Percentiles rank a stretch among this genome's conserved stretches.
These are phyloP conservation scores for Tragulus kanchil DNA, from an alignment of 2,113 vertebrate species.

Conservation along the genomic window DNA sequence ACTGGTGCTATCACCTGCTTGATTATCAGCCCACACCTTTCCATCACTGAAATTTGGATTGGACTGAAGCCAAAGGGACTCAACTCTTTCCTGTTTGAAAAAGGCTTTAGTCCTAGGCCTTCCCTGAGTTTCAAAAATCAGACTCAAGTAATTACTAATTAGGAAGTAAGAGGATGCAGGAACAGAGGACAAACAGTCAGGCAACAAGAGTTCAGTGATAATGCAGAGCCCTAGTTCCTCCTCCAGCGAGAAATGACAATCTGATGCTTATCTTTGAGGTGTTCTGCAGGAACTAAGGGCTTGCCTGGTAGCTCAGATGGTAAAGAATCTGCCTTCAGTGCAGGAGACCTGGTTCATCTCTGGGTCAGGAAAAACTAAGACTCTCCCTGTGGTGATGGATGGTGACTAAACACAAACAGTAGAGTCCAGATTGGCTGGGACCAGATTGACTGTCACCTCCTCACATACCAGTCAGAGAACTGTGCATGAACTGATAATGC, in stretches of 20 bases:
- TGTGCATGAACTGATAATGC: not conserved
- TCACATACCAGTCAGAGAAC: not conserved
- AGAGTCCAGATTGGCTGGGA: not conserved
- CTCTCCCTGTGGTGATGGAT: not conserved
- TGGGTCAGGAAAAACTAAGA: not conserved
- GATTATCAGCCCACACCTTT: not conserved
- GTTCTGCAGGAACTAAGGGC: not conserved
- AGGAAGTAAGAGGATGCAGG: too few species aligned
- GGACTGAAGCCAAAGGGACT: not conserved
- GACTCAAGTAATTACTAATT: not conserved
- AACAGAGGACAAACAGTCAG: too few species aligned
- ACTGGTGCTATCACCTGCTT: not conserved
- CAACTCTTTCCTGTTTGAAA: not conserved
- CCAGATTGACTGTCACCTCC: not conserved
- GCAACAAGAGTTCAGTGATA: too few species aligned
- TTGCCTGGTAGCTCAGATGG: not conserved
- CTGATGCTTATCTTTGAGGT: not conserved
- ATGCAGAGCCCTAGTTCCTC: too few species aligned
- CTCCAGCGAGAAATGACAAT: too few species aligned
- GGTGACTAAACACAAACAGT: not conserved
- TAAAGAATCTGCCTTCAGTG: not conserved
- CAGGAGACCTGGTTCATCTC: not conserved
- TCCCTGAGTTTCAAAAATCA: not conserved
- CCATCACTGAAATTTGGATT: not conserved
- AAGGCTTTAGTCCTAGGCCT: not conserved